Evolutionary conservation across 2,113 vertebrate genomes (phyloP).

Genomic region (Amia ocellicauda): DNA sequence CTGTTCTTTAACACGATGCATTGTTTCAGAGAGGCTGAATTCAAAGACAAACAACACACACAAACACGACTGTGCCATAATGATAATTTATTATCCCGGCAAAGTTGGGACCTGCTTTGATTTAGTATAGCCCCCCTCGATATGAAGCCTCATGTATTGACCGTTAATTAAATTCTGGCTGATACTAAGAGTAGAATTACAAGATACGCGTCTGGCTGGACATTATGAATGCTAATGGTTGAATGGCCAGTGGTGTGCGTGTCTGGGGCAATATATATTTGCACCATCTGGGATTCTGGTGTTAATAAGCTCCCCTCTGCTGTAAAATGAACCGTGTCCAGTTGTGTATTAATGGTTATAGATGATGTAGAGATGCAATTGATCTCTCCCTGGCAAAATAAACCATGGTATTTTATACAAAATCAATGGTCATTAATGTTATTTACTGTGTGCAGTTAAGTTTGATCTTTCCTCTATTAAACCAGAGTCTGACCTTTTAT

Average conservation of each 20-base stretch:
- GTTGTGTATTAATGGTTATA: constrained; percentile 30
- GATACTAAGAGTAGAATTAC: background rate
- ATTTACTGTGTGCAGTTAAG: constrained; percentile 42
- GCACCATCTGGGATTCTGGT: background rate
- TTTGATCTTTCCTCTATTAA: constrained; percentile 37
- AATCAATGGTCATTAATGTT: constrained; percentile 45
- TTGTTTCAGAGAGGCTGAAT: too few relatives aligned
- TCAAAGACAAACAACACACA: too few relatives aligned
- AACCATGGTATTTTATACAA: constrained; percentile 33
- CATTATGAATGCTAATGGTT: constrained; percentile 1
- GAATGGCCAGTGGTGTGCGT: background rate
- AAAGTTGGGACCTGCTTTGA: too few relatives aligned
- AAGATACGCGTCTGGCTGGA: background rate
- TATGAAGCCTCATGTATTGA: too few relatives aligned
- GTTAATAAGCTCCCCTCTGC: background rate
- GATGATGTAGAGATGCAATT: constrained; percentile 32
- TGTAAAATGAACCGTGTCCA: constrained; percentile 26
- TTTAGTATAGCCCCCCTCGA: too few relatives aligned
- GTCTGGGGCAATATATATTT: background rate
- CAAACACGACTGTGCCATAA: too few relatives aligned
- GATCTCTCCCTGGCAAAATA: constrained; percentile 31
- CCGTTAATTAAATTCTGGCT: too few relatives aligned
- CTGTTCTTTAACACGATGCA: too few relatives aligned
- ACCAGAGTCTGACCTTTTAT: constrained; percentile 22
- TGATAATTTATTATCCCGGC: too few relatives aligned